Evolutionary conservation across 2,888 invertebrate species (phyloP).

Genomic region (Bellardia pandia): DNA sequence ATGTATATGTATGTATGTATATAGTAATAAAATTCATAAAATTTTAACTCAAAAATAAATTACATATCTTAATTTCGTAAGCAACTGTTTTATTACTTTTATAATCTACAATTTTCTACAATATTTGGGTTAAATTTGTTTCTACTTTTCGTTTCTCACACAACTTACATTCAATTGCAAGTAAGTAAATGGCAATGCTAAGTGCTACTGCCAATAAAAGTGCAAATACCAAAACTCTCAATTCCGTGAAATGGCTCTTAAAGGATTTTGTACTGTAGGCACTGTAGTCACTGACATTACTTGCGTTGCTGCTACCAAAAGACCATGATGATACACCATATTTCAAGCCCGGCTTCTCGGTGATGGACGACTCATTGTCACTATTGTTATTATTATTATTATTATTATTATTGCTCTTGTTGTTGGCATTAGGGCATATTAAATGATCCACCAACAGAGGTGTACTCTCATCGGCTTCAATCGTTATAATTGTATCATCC

Average conservation of each 20-base stretch:
- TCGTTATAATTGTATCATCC: slow-evolving; percentile 71
- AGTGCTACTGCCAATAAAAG: slow-evolving; percentile 77
- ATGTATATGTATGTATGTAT: too few species aligned
- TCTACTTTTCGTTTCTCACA: slow-evolving; percentile 12
- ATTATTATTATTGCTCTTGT: slow-evolving; percentile 13
- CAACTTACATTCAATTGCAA: slow-evolving; percentile 81
- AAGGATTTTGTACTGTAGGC: slow-evolving; percentile 42
- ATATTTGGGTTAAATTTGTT: not conserved
- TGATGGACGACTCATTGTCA: not conserved
- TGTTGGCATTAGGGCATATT: slow-evolving; percentile 17
- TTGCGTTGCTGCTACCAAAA: slow-evolving; percentile 23
- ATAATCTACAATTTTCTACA: not conserved
- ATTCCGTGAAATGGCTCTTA: slow-evolving; percentile 75
- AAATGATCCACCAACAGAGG: slow-evolving; percentile 73
- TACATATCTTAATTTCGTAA: not conserved
- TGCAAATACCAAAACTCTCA: slow-evolving; percentile 76
- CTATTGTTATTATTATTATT: slow-evolving; percentile 17
- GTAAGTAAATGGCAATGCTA: slow-evolving; percentile 79
- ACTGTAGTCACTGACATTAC: slow-evolving; percentile 20
- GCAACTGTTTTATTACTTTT: not conserved
- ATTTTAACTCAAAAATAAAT: too few species aligned
- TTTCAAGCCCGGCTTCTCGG: not conserved
- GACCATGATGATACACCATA: slow-evolving; percentile 44
- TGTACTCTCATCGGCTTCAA: slow-evolving; percentile 76
- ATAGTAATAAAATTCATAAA: too few species aligned